These are phyloP conservation scores for Prorops nasuta DNA, from an alignment of 1,140 invertebrate species.

Conservation along the genomic window DNA sequence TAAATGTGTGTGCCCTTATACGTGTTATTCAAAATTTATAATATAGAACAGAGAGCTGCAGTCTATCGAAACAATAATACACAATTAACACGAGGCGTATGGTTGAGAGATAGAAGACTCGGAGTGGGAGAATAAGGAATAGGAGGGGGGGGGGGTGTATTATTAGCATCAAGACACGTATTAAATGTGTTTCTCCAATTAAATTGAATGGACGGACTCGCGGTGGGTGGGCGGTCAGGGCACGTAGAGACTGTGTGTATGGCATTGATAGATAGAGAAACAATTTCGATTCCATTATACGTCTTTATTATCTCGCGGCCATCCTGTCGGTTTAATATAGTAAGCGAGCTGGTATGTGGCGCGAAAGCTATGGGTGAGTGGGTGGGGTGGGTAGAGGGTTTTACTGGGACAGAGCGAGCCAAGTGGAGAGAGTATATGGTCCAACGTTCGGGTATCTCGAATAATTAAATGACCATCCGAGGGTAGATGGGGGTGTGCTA, in stretches of 20 bases:
- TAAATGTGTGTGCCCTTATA: too few relatives aligned
- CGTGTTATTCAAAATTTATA: too few relatives aligned
- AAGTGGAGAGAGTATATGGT: constrained; percentile 16
- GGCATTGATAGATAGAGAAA: constrained; percentile 56
- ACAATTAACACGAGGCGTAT: too few relatives aligned
- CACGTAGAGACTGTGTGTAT: too few relatives aligned
- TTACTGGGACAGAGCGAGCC: constrained; percentile 8
- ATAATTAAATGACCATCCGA: constrained; percentile 58
- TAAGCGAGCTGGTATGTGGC: constrained; percentile 31
- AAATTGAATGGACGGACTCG: constrained; percentile 46
- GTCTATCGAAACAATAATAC: too few relatives aligned
- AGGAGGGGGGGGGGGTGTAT: too few relatives aligned
- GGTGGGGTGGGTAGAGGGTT: constrained; percentile 14
- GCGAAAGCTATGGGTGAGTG: constrained; percentile 29
- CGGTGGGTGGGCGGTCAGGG: constrained; percentile 1
- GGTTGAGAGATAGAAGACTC: too few relatives aligned
- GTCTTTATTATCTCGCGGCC: constrained; percentile 52
- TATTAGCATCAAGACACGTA: too few relatives aligned
- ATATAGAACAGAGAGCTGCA: too few relatives aligned
- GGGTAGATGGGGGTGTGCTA: constrained; percentile 32
- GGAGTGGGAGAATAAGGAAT: too few relatives aligned
- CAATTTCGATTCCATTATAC: constrained; percentile 56
- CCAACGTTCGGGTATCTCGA: constrained; percentile 51
- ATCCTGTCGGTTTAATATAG: constrained; percentile 49
- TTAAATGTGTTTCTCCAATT: constrained; percentile 21